These are phyloP conservation scores for Rhodeus uyekii DNA, from an alignment of 2,797 vertebrate species.

Conservation along the genomic window DNA sequence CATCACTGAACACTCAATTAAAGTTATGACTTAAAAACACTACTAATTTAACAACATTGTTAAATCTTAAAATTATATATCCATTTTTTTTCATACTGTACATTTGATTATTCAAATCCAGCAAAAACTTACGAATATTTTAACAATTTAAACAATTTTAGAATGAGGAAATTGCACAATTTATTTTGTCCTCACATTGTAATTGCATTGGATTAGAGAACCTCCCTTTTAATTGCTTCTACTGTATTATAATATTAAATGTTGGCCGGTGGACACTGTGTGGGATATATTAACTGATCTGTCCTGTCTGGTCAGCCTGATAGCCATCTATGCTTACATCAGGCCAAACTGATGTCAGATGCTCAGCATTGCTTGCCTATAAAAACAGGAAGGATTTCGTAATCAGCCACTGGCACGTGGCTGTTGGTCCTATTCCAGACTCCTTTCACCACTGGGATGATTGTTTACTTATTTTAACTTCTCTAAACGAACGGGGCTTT, in stretches of 20 bases:
- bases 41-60: no score
- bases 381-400: conserved; percentile 47
- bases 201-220: conserved; percentile 17
- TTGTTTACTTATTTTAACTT: conserved; percentile 30
- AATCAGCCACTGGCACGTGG: conserved; percentile 34
- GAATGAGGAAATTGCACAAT: no score
- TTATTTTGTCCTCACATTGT: background rate
- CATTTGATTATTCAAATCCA: background rate
- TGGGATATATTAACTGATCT: conserved; percentile 67
- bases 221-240: conserved; percentile 19
- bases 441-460: conserved; percentile 29
- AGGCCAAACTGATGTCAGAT: conserved; percentile 60
- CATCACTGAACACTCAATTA: background rate
- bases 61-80: background rate
- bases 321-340: conserved; percentile 59
- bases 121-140: background rate
- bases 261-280: conserved; percentile 53
- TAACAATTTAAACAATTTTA: no score
- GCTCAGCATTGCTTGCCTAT: conserved; percentile 17
- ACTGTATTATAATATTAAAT: conserved; percentile 58
- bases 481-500: conserved; percentile 22
- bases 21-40: no score
- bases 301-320: conserved; percentile 63
- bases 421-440: conserved; percentile 38
- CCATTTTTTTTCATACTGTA: background rate